Evolutionary conservation across 2,797 vertebrate genomes (phyloP).

Genomic region (Sebastes jordani): DNA sequence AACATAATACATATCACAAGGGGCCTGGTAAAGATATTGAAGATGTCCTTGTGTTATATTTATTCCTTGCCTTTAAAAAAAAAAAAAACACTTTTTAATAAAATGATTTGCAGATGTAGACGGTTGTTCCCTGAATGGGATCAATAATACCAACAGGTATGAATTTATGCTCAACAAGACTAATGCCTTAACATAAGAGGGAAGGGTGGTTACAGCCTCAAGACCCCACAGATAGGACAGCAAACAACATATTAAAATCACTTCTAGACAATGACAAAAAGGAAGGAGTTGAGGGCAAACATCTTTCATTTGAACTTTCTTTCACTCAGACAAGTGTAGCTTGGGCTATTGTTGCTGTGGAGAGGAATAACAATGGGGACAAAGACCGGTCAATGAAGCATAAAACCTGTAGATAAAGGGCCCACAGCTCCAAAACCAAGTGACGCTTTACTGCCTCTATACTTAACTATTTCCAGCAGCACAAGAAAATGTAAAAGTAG

Average conservation of each 20-base stretch:
- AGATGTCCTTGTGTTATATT: neutral
- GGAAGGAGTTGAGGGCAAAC: neutral
- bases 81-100: neutral
- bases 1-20: neutral
- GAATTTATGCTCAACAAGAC: neutral
- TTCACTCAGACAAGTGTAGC: slow-evolving; percentile 11
- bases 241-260: neutral
- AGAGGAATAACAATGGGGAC: slow-evolving; percentile 32
- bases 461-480: neutral
- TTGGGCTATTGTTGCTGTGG: slow-evolving; percentile 22
- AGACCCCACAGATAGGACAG: neutral
- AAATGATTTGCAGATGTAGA: neutral
- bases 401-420: neutral
- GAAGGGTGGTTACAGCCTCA: neutral
- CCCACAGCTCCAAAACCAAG: neutral
- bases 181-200: neutral
- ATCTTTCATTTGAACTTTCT: slow-evolving; percentile 24
- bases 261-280: neutral
- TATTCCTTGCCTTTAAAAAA: neutral
- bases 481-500: neutral
- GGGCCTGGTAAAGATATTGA: neutral
- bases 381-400: slow-evolving; percentile 33
- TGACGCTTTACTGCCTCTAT: neutral
- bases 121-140: neutral
- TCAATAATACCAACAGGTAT: neutral